Evolutionary conservation across 2,113 vertebrate genomes (phyloP).

Genomic region (Herpetotheres cachinnans): DNA sequence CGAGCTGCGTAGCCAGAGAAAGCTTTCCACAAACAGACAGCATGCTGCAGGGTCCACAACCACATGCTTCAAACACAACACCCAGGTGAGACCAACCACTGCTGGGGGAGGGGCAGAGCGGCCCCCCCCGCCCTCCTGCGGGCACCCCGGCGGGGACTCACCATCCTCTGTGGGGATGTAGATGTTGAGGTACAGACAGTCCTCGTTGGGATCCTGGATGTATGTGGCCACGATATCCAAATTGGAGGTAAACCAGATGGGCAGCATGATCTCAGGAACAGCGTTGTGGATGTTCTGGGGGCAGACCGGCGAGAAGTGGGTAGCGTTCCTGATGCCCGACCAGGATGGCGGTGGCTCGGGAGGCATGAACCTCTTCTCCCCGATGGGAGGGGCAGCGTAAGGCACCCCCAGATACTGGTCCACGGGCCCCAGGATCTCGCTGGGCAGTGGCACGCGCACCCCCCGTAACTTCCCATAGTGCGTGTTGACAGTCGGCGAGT

Average conservation of each 20-base stretch:
- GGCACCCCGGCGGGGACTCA: slow-evolving; percentile 82
- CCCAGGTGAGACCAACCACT: slow-evolving; percentile 65
- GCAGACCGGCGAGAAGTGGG: slow-evolving; percentile 96
- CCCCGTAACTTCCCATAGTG: slow-evolving; percentile 96
- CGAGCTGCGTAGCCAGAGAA: slow-evolving; percentile 54
- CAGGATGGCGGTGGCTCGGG: slow-evolving; percentile 94
- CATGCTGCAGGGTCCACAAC: slow-evolving; percentile 87
- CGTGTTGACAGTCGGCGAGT: slow-evolving; percentile 95
- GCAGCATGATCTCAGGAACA: slow-evolving; percentile 98
- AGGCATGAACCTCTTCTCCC: slow-evolving; percentile 96
- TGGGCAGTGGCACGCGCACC: slow-evolving; percentile 89
- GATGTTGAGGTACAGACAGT: slow-evolving; percentile 98
- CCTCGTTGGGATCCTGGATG: slow-evolving; percentile 98
- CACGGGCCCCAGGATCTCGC: slow-evolving; percentile 96
- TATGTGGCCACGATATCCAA: slow-evolving; percentile 98
- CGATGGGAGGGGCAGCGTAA: slow-evolving; percentile 88
- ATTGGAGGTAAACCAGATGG: slow-evolving; percentile 99
- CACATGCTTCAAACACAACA: slow-evolving; percentile 87
- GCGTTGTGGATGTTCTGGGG: slow-evolving; percentile 98
- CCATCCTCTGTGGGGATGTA: slow-evolving; percentile 99
- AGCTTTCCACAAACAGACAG: slow-evolving; percentile 77
- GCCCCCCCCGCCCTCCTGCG: background rate
- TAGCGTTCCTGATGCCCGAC: slow-evolving; percentile 97
- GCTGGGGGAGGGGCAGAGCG: slow-evolving; percentile 26
- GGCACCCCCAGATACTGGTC: slow-evolving; percentile 87